A percentile compares a stretch with the other conserved stretches of the same genome.
Evolutionary conservation across 2,113 vertebrate species (phyloP).

Genomic region (human): GRCh38 chr2:20623001-20623500

Average conservation of each 20-base stretch:
- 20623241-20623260: not conserved
- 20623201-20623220: not conserved
- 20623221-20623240: not conserved
- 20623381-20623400: fast-evolving
- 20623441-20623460: too few species aligned
- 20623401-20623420: fast-evolving
- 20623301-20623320: not conserved
- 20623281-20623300: fast-evolving
- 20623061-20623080: fast-evolving
- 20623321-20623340: fast-evolving
- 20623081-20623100: fast-evolving
- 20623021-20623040: not conserved
- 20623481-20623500: not conserved
- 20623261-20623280: not conserved
- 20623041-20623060: not conserved
- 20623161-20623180: not conserved
- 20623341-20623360: not conserved
- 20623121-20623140: not conserved
- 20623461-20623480: not conserved
- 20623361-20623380: fast-evolving
- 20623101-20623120: fast-evolving
- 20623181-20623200: not conserved
- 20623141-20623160: not conserved
- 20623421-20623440: fast-evolving
- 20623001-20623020: constrained; percentile 11